phyloP scores from a whole-genome alignment of 1,140 invertebrate species.

The Bacillus rossius region DNA sequence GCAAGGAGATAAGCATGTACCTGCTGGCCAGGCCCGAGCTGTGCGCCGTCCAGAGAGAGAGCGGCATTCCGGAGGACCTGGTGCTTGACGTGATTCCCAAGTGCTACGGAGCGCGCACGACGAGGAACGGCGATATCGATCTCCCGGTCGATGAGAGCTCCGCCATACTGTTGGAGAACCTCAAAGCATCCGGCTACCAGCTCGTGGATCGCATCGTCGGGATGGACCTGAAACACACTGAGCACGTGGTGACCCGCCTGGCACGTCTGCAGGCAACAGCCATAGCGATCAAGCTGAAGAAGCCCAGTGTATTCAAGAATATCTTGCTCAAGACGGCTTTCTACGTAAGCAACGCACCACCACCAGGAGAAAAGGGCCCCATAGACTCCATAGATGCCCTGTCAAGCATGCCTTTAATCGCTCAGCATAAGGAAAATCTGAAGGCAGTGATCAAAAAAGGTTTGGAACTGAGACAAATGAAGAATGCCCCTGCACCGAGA shows the following conservation, averaged over 20 bases:
- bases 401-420: too few relatives aligned
- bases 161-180: constrained; percentile 3
- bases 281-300: not conserved
- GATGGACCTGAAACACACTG: constrained; percentile 2
- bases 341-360: too few relatives aligned
- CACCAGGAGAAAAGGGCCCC: too few relatives aligned
- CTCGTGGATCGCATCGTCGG: not conserved
- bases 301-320: not conserved
- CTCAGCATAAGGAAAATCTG: too few relatives aligned
- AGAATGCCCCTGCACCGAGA: not conserved
- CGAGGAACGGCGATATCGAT: not conserved
- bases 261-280: not conserved
- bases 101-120: not conserved
- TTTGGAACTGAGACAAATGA: too few relatives aligned
- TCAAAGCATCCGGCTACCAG: not conserved
- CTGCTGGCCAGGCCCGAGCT: not conserved
- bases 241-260: not conserved
- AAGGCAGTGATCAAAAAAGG: too few relatives aligned
- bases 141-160: not conserved
- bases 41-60: not conserved
- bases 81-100: not conserved
- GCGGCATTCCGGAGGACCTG: not conserved
- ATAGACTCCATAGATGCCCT: too few relatives aligned
- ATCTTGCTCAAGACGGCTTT: not conserved
- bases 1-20: constrained; percentile 9